A percentile compares a stretch with the other conserved stretches of the same genome.
Conservation (phyloP, 2,113 vertebrate genomes). For the Silurus meridionalis region DNA sequence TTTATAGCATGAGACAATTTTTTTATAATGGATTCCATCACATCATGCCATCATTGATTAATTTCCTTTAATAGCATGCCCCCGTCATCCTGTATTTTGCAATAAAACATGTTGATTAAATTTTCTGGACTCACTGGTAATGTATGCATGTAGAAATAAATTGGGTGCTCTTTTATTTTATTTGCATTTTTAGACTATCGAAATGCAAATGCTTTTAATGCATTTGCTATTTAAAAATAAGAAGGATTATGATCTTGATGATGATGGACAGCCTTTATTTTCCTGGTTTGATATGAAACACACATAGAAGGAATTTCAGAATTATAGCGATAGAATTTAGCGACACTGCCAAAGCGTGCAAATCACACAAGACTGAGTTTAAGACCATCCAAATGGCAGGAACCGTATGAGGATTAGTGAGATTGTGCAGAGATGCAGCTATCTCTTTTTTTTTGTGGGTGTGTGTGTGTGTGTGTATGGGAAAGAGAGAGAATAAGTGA, state of each 20-base stretch:
- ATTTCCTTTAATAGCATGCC: neutral
- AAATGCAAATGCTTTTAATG: neutral
- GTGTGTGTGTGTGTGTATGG: neutral
- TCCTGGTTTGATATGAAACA: neutral
- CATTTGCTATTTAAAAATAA: neutral
- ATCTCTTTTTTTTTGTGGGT: neutral
- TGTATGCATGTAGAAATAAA: neutral
- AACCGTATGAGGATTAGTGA: neutral
- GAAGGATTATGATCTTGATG: neutral
- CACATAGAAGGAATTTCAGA: neutral
- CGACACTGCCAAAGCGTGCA: slow-evolving; percentile 18
- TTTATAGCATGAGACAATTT: neutral
- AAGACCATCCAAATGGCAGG: slow-evolving; percentile 3
- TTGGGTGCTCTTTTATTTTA: neutral
- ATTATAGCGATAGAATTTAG: slow-evolving; percentile 8
- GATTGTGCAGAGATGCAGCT: slow-evolving; percentile 5
- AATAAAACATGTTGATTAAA: neutral
- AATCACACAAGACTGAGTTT: slow-evolving; percentile 26
- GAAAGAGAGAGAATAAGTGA: neutral
- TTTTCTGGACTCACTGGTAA: neutral
- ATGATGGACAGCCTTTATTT: neutral
- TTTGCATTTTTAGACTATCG: neutral
- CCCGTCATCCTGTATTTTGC: too few species aligned
- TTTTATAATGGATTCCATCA: neutral
- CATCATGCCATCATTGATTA: neutral